A percentile compares a stretch with the other conserved stretches of the same genome.
Conservation (phyloP, 2,113 vertebrate genomes). For the Hiodon alosoides region DNA sequence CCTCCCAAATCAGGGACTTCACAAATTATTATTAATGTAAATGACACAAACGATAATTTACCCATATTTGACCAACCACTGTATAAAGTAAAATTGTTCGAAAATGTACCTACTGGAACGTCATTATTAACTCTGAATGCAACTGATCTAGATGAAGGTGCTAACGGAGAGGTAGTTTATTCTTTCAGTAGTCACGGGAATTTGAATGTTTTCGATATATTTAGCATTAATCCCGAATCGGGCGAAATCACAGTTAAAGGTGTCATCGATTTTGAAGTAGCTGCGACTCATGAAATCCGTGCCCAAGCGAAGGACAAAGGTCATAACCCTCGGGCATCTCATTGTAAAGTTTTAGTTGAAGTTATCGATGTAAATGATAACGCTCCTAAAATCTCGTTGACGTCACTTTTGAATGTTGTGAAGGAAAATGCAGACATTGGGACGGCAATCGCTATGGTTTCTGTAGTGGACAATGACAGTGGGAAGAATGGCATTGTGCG, state of each 20-base stretch:
- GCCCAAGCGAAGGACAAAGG: slow-evolving; percentile 46
- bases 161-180: slow-evolving; percentile 52
- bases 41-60: slow-evolving; percentile 36
- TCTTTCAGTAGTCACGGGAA: slow-evolving; percentile 51
- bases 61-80: slow-evolving; percentile 34
- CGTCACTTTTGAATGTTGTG: slow-evolving; percentile 13
- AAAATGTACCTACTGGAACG: slow-evolving; percentile 45
- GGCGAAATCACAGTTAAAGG: slow-evolving; percentile 42
- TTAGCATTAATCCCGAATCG: slow-evolving; percentile 43
- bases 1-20: slow-evolving; percentile 32
- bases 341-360: slow-evolving; percentile 39
- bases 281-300: slow-evolving; percentile 36
- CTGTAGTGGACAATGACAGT: not conserved
- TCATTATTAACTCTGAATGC: slow-evolving; percentile 49
- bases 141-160: slow-evolving; percentile 49
- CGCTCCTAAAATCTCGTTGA: slow-evolving; percentile 43
- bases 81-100: slow-evolving; percentile 35
- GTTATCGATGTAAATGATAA: slow-evolving; percentile 52
- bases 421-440: slow-evolving; percentile 5
- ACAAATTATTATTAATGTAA: slow-evolving; percentile 29
- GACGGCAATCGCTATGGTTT: not conserved
- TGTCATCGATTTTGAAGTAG: slow-evolving; percentile 47
- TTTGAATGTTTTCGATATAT: slow-evolving; percentile 38
- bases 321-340: slow-evolving; percentile 36
- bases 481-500: not conserved